Conservation (phyloP, 2,113 vertebrate genomes). For the Sturnira hondurensis region DNA sequence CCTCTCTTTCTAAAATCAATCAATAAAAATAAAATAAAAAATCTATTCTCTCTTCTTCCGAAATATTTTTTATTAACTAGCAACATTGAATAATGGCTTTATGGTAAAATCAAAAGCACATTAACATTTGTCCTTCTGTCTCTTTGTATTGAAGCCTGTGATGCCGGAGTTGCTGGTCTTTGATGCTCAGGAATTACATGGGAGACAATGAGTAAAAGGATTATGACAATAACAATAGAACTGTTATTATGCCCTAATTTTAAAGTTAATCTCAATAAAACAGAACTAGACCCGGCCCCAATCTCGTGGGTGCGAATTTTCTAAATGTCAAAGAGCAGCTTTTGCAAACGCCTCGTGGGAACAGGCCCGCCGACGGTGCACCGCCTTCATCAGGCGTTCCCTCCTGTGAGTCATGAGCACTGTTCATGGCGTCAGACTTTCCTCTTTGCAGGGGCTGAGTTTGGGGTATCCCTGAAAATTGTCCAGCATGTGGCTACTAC, state of each 20-base stretch:
- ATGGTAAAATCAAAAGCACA: slow-evolving; percentile 15
- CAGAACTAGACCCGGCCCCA: background rate
- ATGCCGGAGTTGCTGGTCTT: slow-evolving; percentile 13
- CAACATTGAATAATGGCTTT: background rate
- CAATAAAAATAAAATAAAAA: background rate
- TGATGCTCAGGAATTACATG: background rate
- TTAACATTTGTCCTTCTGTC: background rate
- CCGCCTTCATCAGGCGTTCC: background rate
- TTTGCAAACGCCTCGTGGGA: background rate
- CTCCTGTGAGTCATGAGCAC: background rate
- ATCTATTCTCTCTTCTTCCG: background rate
- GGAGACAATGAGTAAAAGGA: background rate
- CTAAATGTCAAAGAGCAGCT: background rate
- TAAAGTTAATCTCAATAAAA: slow-evolving; percentile 14
- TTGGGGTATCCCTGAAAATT: background rate
- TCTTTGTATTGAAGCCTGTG: background rate
- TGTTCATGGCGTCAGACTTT: background rate
- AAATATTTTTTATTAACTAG: background rate
- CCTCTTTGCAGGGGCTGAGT: background rate
- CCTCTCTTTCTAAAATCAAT: too few relatives aligned
- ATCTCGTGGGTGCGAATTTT: background rate
- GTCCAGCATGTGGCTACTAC: background rate
- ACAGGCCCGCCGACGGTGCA: background rate
- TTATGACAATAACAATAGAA: background rate
- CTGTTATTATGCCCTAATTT: background rate